A percentile compares a stretch with the other conserved stretches of the same genome.
Conservation (phyloP, 2,888 invertebrate species). For the Lycophotia porphyrea region DNA sequence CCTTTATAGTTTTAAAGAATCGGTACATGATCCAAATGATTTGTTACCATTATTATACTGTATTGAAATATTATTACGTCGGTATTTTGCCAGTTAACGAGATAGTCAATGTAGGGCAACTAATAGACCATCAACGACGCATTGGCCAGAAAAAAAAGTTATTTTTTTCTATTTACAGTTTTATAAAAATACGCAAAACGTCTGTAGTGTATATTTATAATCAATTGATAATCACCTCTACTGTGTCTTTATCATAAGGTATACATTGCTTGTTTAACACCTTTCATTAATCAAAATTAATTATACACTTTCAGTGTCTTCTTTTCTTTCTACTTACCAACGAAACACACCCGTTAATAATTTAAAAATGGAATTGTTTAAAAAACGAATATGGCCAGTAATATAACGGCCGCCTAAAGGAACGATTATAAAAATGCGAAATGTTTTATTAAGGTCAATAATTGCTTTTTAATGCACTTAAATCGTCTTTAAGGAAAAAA, state of each 20-base stretch:
- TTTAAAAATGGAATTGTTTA: slow-evolving; percentile 62
- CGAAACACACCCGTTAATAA: slow-evolving; percentile 50
- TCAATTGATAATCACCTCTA: background rate
- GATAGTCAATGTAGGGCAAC: background rate
- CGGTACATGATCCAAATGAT: slow-evolving; percentile 35
- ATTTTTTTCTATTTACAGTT: too few species aligned
- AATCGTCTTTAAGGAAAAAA: slow-evolving; percentile 70
- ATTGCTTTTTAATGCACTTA: slow-evolving; percentile 82
- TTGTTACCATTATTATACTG: slow-evolving; percentile 13
- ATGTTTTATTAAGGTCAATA: slow-evolving; percentile 80
- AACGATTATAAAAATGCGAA: slow-evolving; percentile 74
- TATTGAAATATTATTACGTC: slow-evolving; percentile 7
- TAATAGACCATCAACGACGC: background rate
- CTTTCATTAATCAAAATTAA: slow-evolving; percentile 24
- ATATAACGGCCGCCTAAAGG: slow-evolving; percentile 69
- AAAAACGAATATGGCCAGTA: slow-evolving; percentile 65
- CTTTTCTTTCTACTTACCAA: slow-evolving; percentile 22
- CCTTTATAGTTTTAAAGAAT: slow-evolving; percentile 66
- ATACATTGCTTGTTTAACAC: background rate
- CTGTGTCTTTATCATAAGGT: background rate
- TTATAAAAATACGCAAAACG: background rate
- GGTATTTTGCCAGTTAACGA: background rate
- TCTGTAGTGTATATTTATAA: too few species aligned
- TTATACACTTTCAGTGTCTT: slow-evolving; percentile 4
- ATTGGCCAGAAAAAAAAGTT: too few species aligned